Evolutionary conservation across 2,797 vertebrate genomes (phyloP).

Genomic region (Morelia viridis): DNA sequence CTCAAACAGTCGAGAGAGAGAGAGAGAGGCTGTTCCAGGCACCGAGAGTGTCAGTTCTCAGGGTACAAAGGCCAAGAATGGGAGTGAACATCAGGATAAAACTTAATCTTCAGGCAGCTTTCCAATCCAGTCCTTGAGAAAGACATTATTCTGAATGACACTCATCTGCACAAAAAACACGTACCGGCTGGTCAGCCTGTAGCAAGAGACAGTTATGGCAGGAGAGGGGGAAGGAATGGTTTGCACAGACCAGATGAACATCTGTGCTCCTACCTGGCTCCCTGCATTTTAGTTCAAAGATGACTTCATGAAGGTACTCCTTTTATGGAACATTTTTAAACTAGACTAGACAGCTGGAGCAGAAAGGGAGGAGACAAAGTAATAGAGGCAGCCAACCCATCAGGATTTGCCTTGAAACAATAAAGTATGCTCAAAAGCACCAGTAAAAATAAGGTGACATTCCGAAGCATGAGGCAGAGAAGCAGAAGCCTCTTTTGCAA

Average conservation of each 20-base stretch:
- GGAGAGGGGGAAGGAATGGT: not conserved
- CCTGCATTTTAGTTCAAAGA: not conserved
- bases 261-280: not conserved
- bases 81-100: conserved; percentile 17
- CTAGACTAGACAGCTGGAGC: not conserved
- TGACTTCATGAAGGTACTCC: not conserved
- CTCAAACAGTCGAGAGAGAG: not conserved
- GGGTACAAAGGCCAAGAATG: conserved; percentile 1
- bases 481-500: not conserved
- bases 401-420: not conserved
- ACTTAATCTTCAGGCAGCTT: conserved; percentile 7
- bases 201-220: conserved; percentile 24
- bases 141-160: not conserved
- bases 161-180: not conserved
- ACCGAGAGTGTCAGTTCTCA: not conserved
- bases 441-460: not conserved
- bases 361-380: not conserved
- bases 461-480: not conserved
- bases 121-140: not conserved
- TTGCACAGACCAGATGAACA: not conserved
- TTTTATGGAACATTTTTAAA: not conserved
- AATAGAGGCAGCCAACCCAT: not conserved
- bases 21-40: conserved; percentile 13
- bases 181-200: not conserved
- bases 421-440: not conserved